Evolutionary conservation across 2,113 vertebrate species (phyloP), one percentile per base, ranked within the genome.

Genomic region (Elgaria multicarinata): DNA sequence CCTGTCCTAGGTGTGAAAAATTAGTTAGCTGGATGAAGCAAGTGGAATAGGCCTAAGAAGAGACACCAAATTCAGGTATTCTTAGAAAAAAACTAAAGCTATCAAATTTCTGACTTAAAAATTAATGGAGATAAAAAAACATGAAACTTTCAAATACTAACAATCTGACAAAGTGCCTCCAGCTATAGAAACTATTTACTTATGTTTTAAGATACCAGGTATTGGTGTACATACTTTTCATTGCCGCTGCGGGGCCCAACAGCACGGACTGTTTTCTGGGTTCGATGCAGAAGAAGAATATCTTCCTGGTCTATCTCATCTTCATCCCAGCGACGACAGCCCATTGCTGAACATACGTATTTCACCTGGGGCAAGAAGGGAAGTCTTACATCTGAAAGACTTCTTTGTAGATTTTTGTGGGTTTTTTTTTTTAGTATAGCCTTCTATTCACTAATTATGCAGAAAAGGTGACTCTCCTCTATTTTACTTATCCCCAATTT

Each of bases 251-350:
- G 98, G 1, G 99, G 99, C 42, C 98, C 98, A 20, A 99, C 98
- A 3, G 99, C 99, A 83, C 99, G 95, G 9, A 99, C 99, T 0
- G 99, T 99, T 95, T 99, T 99, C 97, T 99, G 99, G 6, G 98
- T 99, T 77, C 98, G 98, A 66, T 99, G 99, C 39, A 99, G 95
- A 12, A 99, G 96, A 1, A 99, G 96, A 2, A 99, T 97, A 84
- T 99, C 99, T 85, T 98, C 98, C 6, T 98, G 94, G 7, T 99
- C 98, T 0, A 96, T 20, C 24, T 98, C 98, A 1, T 99, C 98
- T 0, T 98, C 97, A 6, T 98, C 98, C 98, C 98, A 99, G 6
- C 94, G 98, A 85, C 98, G 98, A 95, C 99, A 99, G 87, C 99
- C 99, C 96, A 98, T 95, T 6, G 98, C 96, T 0, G 99, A 99